Percentiles rank a stretch among this genome's conserved stretches.
These are phyloP conservation scores for Raja brachyura DNA, from an alignment of 2,113 vertebrate genomes.

Conservation along the genomic window DNA sequence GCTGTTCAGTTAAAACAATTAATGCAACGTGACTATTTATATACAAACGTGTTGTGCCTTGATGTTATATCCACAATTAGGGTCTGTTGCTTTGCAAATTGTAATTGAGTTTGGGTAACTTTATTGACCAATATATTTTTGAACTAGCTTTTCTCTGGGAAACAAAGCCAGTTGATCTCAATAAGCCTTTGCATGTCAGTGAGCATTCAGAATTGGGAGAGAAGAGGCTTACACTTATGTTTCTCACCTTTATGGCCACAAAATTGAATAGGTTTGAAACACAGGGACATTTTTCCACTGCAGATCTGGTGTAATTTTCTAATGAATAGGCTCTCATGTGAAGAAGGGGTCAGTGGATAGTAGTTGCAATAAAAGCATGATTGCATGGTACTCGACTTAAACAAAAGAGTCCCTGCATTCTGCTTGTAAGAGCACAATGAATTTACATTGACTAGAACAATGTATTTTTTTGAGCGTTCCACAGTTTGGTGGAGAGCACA, in stretches of 20 bases:
- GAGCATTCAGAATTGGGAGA: constrained; percentile 58
- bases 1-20: constrained; percentile 57
- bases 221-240: constrained; percentile 54
- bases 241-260: constrained; percentile 58
- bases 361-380: constrained; percentile 63
- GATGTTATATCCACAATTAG: constrained; percentile 65
- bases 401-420: constrained; percentile 54
- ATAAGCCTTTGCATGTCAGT: constrained; percentile 52
- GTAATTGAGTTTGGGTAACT: constrained; percentile 66
- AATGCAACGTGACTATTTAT: constrained; percentile 57
- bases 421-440: constrained; percentile 51
- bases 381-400: constrained; percentile 53
- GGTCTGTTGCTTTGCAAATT: constrained; percentile 61
- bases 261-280: constrained; percentile 62
- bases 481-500: not conserved
- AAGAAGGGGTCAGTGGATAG: constrained; percentile 60
- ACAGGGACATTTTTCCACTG: constrained; percentile 55
- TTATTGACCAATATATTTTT: constrained; percentile 61
- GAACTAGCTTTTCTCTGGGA: constrained; percentile 60
- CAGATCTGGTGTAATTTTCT: constrained; percentile 66
- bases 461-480: constrained; percentile 40
- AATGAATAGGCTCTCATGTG: constrained; percentile 58
- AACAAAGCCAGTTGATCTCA: constrained; percentile 62
- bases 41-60: constrained; percentile 64
- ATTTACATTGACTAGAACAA: constrained; percentile 50